Percentiles rank a stretch among this genome's conserved stretches.
Evolutionary conservation across 2,113 vertebrate genomes (phyloP).

Genomic region (Heteronetta atricapilla): DNA sequence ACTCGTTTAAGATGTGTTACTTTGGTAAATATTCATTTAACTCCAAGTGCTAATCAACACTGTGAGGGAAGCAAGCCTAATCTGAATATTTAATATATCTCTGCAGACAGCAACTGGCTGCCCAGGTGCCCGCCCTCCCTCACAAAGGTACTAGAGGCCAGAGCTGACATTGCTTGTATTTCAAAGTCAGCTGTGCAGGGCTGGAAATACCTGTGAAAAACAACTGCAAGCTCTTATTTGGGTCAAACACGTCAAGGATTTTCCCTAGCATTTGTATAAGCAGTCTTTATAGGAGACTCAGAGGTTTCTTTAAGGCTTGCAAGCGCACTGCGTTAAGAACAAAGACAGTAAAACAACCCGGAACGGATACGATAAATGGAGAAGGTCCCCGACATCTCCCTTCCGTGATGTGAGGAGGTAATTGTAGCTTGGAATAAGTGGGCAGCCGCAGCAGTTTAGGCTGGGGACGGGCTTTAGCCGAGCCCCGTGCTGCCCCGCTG

Average conservation of each 20-base stretch:
- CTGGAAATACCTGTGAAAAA: not conserved
- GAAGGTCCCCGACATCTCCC: not conserved
- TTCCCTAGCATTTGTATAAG: not conserved
- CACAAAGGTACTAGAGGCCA: not conserved
- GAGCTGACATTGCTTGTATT: not conserved
- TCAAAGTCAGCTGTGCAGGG: not conserved
- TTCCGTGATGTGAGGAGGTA: not conserved
- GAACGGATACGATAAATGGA: not conserved
- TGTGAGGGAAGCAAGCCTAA: not conserved
- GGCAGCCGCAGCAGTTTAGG: not conserved
- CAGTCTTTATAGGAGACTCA: not conserved
- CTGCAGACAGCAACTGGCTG: not conserved
- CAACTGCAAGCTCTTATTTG: not conserved
- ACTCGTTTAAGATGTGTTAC: not conserved
- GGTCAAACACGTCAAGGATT: not conserved
- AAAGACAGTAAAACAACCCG: not conserved
- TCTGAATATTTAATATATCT: not conserved
- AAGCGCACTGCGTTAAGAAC: not conserved
- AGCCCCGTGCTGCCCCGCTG: not conserved
- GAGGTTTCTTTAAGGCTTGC: not conserved
- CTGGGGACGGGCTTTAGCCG: not conserved
- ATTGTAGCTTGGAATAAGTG: not conserved
- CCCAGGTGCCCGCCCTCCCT: not conserved
- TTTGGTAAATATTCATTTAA: slow-evolving; percentile 23
- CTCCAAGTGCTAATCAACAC: not conserved